phyloP scores from a whole-genome alignment of 2,797 vertebrate species.

The Gephyroberyx darwinii region DNA sequence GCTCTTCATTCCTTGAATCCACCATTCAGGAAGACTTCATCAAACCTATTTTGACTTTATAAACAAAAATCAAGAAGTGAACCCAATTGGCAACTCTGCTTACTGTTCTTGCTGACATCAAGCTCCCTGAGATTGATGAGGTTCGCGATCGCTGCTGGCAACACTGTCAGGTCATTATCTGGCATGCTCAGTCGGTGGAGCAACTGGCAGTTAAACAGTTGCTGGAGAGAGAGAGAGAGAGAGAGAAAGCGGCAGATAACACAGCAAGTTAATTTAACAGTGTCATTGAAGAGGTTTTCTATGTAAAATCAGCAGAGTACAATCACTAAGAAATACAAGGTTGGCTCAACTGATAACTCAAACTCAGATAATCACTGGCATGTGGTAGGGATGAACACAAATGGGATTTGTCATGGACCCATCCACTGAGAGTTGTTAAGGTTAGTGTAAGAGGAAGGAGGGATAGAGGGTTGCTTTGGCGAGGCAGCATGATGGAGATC shows the following conservation, averaged over 20 bases:
- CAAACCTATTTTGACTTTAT: neutral
- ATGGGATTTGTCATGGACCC: neutral
- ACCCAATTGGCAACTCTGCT: constrained; percentile 63
- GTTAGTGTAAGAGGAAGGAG: too few species aligned
- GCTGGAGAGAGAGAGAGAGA: constrained; percentile 75
- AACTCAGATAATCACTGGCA: neutral
- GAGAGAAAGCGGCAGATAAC: constrained; percentile 4
- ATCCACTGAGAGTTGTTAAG: neutral
- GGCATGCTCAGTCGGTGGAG: constrained; percentile 97
- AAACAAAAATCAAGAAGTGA: neutral
- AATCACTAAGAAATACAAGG: neutral
- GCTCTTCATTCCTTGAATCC: neutral
- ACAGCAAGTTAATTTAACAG: neutral
- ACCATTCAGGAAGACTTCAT: neutral
- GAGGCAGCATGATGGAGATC: neutral
- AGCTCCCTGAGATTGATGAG: constrained; percentile 99
- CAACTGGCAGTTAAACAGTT: constrained; percentile 99
- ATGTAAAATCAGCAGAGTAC: neutral
- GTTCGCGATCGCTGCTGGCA: constrained; percentile 96
- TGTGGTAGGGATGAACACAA: too few species aligned
- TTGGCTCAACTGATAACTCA: neutral
- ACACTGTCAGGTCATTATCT: constrained; percentile 95
- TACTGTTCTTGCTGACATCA: constrained; percentile 99
- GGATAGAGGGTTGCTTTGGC: neutral
- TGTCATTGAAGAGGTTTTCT: neutral